Base-by-base conservation (phyloP, 2,797 vertebrate genomes). In the Chrysocyon brachyurus region DNA sequence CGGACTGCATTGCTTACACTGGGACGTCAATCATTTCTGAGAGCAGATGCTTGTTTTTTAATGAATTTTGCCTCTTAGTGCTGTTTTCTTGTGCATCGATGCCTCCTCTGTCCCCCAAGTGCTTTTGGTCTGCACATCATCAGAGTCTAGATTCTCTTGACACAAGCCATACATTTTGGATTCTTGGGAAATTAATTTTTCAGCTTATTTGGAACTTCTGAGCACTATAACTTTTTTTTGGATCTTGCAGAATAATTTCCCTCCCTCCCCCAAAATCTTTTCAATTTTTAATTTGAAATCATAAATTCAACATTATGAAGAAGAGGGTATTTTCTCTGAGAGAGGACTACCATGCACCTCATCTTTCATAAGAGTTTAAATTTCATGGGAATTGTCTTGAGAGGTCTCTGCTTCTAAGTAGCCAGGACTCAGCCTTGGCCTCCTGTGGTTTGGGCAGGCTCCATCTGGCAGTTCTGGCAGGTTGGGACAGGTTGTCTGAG, bases 151-250 rank as follows among this genome's bases (percentile, higher is more conserved):
- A 93, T 59, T 54, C 36, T 87, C 40, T 89, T 40, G 31, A 63
- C 24, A 59, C 49, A 79, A 66, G 46, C 10, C 57, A 33, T n/a
- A 19, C 21, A 24, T 31, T 26, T 26, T 59, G 79, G 72, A 79
- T 70, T 85, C 64, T 89, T 79, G 22, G 84, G 93, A 87, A 93
- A 95, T 91, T 75, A 75, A 49, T n/a, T 75, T 49, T 73, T 87
- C 57, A 84, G 36, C 17, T 90, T 79, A 78, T 73, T 17, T 78
- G 54, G 26, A 91, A 72, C 2, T 73, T 75, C 57, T 91, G 15
- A 82, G 52, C 79, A 28, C 52, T 94, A 26, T 24, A 73, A 46
- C 15, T n/a, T 63, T 91, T 70, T 17, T 86, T 31, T 81, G n/a
- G 0, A 59, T 83, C 63, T 79, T 84, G 72, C 31, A 90, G 56